phyloP scores from a whole-genome alignment of 2,888 invertebrate species.

The Dioctria rufipes region DNA sequence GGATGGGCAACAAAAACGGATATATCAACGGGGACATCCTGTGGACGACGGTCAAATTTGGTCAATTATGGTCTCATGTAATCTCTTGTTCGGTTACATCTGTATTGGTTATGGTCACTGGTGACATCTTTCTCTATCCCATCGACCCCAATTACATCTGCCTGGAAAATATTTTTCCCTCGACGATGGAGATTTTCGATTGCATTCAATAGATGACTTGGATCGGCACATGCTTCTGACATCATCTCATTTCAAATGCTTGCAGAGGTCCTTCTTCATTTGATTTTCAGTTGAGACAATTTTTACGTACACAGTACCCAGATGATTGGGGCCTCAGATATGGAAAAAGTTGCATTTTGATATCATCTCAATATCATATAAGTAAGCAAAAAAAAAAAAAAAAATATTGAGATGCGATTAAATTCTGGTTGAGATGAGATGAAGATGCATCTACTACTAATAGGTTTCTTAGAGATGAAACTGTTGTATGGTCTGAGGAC shows the following conservation, averaged over 20 bases:
- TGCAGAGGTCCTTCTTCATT: not conserved
- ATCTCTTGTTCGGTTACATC: constrained; percentile 49
- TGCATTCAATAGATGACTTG: constrained; percentile 49
- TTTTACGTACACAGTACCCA: not conserved
- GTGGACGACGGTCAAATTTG: constrained; percentile 51
- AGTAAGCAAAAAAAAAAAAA: too few species aligned
- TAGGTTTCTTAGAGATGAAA: too few species aligned
- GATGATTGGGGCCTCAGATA: too few species aligned
- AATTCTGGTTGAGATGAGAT: too few species aligned
- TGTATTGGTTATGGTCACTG: constrained; percentile 52
- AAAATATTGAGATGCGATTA: too few species aligned
- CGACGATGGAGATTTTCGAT: constrained; percentile 51
- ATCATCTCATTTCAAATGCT: constrained; percentile 31
- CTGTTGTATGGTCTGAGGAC: too few species aligned
- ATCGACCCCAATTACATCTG: constrained; percentile 52
- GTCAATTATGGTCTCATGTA: constrained; percentile 51
- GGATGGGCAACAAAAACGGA: constrained; percentile 9
- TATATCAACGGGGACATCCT: constrained; percentile 32
- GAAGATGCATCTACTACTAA: too few species aligned
- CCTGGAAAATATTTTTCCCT: constrained; percentile 50
- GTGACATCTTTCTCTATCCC: constrained; percentile 49
- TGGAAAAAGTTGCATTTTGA: too few species aligned
- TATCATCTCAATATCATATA: too few species aligned
- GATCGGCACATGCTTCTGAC: constrained; percentile 49
- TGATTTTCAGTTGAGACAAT: not conserved